Evolutionary conservation across 2,888 invertebrate genomes (phyloP).

Genomic region (Isotomurus palustris): DNA sequence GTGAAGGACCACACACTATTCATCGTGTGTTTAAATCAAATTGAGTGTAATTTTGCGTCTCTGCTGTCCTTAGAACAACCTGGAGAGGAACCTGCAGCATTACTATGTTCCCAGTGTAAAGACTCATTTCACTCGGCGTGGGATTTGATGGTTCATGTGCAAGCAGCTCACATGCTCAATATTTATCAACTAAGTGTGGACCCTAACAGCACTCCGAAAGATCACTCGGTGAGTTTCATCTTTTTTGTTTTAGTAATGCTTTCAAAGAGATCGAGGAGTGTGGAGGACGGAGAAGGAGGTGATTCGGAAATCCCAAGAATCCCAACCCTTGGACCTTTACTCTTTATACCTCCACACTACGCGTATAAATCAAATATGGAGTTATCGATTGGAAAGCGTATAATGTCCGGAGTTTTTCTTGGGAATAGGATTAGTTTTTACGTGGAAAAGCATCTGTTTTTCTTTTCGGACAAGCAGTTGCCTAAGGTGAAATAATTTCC

Average conservation of each 20-base stretch:
- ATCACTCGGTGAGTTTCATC: slow-evolving; percentile 32
- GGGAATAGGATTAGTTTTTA: no score
- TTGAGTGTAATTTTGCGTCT: background rate
- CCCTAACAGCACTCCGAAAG: slow-evolving; percentile 27
- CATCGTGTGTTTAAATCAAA: background rate
- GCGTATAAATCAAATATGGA: no score
- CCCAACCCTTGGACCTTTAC: no score
- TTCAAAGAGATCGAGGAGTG: background rate
- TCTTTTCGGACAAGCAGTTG: no score
- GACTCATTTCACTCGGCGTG: slow-evolving; percentile 63
- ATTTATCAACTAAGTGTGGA: slow-evolving; percentile 59
- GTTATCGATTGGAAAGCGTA: background rate
- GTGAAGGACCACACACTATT: background rate
- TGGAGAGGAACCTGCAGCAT: slow-evolving; percentile 52
- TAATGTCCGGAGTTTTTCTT: background rate
- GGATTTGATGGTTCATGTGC: slow-evolving; percentile 66
- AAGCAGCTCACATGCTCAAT: slow-evolving; percentile 64
- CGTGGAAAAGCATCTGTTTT: no score
- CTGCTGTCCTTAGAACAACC: slow-evolving; percentile 21
- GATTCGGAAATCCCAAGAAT: background rate
- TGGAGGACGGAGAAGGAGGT: background rate
- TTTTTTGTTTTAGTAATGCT: background rate
- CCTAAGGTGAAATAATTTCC: no score
- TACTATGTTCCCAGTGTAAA: slow-evolving; percentile 64
- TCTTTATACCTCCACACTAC: no score